Evolutionary conservation across 2,797 vertebrate species (phyloP), one percentile per base, ranked within the genome.

Genomic region (Linurgus olivaceus): DNA sequence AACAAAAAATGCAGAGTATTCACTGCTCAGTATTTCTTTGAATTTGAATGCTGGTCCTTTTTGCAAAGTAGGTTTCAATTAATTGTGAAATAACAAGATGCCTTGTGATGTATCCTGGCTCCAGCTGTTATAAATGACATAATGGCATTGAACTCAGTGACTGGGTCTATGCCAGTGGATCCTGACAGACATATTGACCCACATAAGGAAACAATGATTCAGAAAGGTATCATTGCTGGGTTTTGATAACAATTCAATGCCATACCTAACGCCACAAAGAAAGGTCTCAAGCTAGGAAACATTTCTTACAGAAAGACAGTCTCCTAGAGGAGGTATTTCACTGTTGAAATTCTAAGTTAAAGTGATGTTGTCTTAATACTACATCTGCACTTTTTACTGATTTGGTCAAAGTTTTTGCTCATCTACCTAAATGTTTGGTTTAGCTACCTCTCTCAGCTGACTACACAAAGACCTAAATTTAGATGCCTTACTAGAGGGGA

Each of bases 61-160:
- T 66, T 47, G 59, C 40, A 73, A 85, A 89, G 20, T 54, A 65
- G 42, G 15, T 58, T 73, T 80, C 86, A 58, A 68, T 86, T 80
- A 78, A 61, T 67, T 89, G 78, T 65, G 63, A 80, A 88, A 80
- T 26, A 11, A 77, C 31, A 86, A 65, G 85, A 77, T 0, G 3
- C 54, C 50, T 93, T 91, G 81, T 93, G 83, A 85, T 82, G 38
- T 37, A 71, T 28, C 78, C 88, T 82, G 93, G 77, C 42, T 93
- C 50, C 75, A 87, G 86, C 59, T 94, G 63, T 76, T 90, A 52
- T 11, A 88, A 90, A 57, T 79, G 66, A 87, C 74, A 50, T 67
- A 79, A 93, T 15, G 71, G 55, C 74, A 82, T 4, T 79, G 52
- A 93, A 85, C 54, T 93, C 73, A 76, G 3, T 52, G 51, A 58